Base-by-base conservation (phyloP, 1,140 invertebrate genomes). In the Ganaspis sp. region DNA sequence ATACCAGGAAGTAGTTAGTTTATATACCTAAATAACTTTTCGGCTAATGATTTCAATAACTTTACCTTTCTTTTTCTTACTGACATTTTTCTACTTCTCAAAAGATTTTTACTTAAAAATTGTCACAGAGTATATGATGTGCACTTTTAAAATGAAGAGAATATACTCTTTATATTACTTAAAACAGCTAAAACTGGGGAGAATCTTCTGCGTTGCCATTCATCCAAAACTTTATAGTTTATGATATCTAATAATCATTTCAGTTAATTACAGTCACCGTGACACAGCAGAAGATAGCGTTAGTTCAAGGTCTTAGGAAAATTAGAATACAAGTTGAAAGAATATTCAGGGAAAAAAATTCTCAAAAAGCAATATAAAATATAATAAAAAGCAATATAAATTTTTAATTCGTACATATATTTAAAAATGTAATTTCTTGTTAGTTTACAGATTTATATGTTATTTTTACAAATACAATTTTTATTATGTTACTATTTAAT, bases 251-350 rank as follows among this genome's bases (percentile, higher is more conserved):
- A 17, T 49, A 49, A 45, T 49, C 23, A 64, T 64, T 26, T 11
- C 23, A 17, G 8, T n/a, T 64, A 21, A 78, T 72, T 72, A 64
- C 76, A 29, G 72, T 64, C 38, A 69, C 15, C 58, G 29, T 74
- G 53, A 64, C 42, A 38, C 26, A 12, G 64, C 70, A 42, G 9
- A 58, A 40, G 75, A 76, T 17, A 64, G 23, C 26, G 29, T 34
- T 34, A 6, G 58, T 64, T 64, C 58, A 64, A 64, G 26, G 26
- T n/a, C 29, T 76, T 49, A 49, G 45, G 17, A 49, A 17, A 49
- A 15, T 45, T 45, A 12, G 12, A 9, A n/a, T n/a, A 15, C 12
- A 9, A 17, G n/a, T 49, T 17, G 15, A n/a, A 49, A n/a, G 45
- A 49, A 49, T n/a, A n/a, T n/a, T n/a, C n/a, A n/a, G n/a, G n/a